Percentiles rank a stretch among this genome's conserved stretches.
Conservation (phyloP, 2,797 vertebrate species). For the Crocodylus rhombifer region DNA sequence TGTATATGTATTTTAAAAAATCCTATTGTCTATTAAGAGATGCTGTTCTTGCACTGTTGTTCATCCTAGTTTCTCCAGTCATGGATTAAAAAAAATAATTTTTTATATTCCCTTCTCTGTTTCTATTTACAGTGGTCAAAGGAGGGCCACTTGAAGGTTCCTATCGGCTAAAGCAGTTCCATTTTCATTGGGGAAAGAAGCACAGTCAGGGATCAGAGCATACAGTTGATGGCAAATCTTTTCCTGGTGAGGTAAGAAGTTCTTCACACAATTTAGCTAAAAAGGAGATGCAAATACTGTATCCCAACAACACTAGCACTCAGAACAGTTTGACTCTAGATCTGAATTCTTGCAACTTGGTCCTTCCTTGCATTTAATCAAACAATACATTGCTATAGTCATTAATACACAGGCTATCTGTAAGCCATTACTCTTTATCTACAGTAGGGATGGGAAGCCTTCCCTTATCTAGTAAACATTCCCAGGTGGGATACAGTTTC, state of each 20-base stretch:
- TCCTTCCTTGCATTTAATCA: neutral
- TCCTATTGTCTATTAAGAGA: neutral
- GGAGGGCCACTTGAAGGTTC: constrained; percentile 91
- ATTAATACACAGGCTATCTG: neutral
- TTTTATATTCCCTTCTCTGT: neutral
- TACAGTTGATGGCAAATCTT: constrained; percentile 89
- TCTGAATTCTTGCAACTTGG: neutral
- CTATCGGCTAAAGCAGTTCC: constrained; percentile 95
- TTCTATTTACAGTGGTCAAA: constrained; percentile 84
- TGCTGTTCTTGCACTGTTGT: neutral
- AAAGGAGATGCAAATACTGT: neutral
- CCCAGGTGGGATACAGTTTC: neutral
- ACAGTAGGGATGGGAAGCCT: neutral
- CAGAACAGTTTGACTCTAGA: neutral
- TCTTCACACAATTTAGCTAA: neutral
- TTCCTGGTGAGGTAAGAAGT: constrained; percentile 89
- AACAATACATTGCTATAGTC: neutral
- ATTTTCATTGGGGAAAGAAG: constrained; percentile 97
- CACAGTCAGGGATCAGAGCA: constrained; percentile 92
- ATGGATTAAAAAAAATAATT: neutral
- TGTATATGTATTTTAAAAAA: neutral
- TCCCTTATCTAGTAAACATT: neutral
- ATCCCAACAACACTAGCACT: neutral
- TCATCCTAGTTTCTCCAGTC: neutral
- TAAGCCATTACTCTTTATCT: neutral